Base-by-base conservation (phyloP, 2,797 vertebrate species). In the Microchirus variegatus region DNA sequence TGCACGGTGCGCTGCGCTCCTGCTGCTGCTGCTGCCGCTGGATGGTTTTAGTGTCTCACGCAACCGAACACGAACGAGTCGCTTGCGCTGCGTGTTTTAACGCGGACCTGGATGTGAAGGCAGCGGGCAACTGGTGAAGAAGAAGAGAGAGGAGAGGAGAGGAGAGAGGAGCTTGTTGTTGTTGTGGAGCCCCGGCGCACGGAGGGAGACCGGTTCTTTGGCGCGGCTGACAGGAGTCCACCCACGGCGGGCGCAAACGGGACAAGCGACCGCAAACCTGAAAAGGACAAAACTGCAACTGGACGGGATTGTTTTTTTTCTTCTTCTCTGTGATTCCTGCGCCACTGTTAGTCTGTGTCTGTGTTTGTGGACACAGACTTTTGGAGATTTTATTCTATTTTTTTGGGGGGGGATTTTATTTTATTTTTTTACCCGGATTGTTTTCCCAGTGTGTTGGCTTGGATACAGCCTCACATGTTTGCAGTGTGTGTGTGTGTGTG, bases 221-320 rank as follows among this genome's bases (percentile, higher is more conserved):
- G 69, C 64, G 54, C 59, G 62, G 53, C 72, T 80, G 81, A 81
- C 73, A 67, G 70, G 67, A 73, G 84, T 77, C 76, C 69, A 80
- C 72, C 72, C 70, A 59, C 78, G 55, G 63, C 71, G 63, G 67
- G 54, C 71, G 62, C 87, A 60, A n/a, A 84, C 87, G 82, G 89
- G 86, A 90, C 88, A 68, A 74, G 10, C 71, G 70, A 61, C 11
- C 71, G 50, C 51, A 69, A 70, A n/a, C n/a, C n/a, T 41, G 71
- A 49, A 36, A 41, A 77, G 75, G 77, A 84, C 83, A 5, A 5
- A 48, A 73, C 77, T 43, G 68, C 70, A 70, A 66, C 75, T 43
- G 53, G 19, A 67, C 72, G 78, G 84, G 45, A 69, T 87, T 61
- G n/a, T n/a, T n/a, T n/a, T n/a, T n/a, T n/a, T n/a, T n/a, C n/a